Percentiles rank a stretch among this genome's conserved stretches.
Evolutionary conservation across 2,113 vertebrate genomes (phyloP).

Genomic region (Cyprinodon tularosa): DNA sequence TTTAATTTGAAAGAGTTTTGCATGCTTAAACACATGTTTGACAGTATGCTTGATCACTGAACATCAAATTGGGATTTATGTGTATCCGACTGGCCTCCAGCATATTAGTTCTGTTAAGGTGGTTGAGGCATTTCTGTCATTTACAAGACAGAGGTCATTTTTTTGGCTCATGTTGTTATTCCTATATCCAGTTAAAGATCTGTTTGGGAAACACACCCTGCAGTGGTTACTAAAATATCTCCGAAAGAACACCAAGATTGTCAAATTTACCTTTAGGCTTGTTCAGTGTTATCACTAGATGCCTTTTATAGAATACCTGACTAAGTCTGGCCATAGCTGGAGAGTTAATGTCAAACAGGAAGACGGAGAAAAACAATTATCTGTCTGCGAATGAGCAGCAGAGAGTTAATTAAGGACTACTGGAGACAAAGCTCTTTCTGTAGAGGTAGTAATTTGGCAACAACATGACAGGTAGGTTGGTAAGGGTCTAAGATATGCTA

Average conservation of each 20-base stretch:
- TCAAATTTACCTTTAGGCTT: constrained; percentile 53
- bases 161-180: constrained; percentile 20
- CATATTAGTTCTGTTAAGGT: not conserved
- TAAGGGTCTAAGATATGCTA: constrained; percentile 22
- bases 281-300: constrained; percentile 44
- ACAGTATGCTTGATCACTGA: constrained; percentile 26
- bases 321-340: constrained; percentile 52
- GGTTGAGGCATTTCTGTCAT: constrained; percentile 1
- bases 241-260: constrained; percentile 11
- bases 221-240: not conserved
- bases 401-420: constrained; percentile 59
- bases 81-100: constrained; percentile 27
- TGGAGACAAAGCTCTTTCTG: constrained; percentile 53
- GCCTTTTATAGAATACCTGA: constrained; percentile 55
- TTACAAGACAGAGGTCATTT: not conserved
- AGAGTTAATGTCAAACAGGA: constrained; percentile 33
- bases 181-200: constrained; percentile 48
- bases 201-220: constrained; percentile 49
- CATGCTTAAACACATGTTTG: constrained; percentile 47
- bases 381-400: constrained; percentile 58
- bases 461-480: constrained; percentile 39
- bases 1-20: constrained; percentile 39
- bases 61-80: constrained; percentile 23
- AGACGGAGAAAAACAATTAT: constrained; percentile 50
- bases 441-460: constrained; percentile 62